phyloP scores from a whole-genome alignment of 2,888 invertebrate genomes.

The Drosophila melanocephala region DNA sequence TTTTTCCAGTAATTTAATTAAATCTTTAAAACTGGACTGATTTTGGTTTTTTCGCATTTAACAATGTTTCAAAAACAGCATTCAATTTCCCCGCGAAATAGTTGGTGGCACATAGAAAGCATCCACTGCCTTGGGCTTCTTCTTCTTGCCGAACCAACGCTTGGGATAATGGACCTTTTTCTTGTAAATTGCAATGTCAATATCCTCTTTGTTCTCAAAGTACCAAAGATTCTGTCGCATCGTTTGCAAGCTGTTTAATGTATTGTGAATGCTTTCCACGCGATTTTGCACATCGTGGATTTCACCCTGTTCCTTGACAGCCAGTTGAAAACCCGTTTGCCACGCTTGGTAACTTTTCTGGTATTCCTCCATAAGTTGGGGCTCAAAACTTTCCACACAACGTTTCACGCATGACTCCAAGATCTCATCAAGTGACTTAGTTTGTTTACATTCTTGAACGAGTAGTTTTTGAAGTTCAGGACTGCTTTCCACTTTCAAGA shows the following conservation, averaged over 20 bases:
- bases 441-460: constrained; percentile 55
- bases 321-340: constrained; percentile 81
- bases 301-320: constrained; percentile 87
- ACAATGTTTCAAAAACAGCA: constrained; percentile 1
- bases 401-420: constrained; percentile 82
- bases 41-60: constrained; percentile 12
- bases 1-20: constrained; percentile 76
- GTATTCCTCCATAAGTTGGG: constrained; percentile 66
- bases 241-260: constrained; percentile 85
- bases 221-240: constrained; percentile 91
- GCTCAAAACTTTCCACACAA: constrained; percentile 83
- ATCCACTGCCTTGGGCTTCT: constrained; percentile 86
- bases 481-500: constrained; percentile 16
- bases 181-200: constrained; percentile 90
- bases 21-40: constrained; percentile 64
- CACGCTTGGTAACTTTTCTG: constrained; percentile 66
- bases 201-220: constrained; percentile 92
- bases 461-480: constrained; percentile 67
- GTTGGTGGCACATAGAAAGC: constrained; percentile 91
- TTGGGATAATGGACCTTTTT: constrained; percentile 86
- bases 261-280: constrained; percentile 87
- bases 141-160: constrained; percentile 86
- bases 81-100: constrained; percentile 82
- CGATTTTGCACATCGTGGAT: constrained; percentile 87
- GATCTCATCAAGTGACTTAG: constrained; percentile 68